phyloP scores from a whole-genome alignment of 2,888 invertebrate species.

The Apocheima hispidaria region DNA sequence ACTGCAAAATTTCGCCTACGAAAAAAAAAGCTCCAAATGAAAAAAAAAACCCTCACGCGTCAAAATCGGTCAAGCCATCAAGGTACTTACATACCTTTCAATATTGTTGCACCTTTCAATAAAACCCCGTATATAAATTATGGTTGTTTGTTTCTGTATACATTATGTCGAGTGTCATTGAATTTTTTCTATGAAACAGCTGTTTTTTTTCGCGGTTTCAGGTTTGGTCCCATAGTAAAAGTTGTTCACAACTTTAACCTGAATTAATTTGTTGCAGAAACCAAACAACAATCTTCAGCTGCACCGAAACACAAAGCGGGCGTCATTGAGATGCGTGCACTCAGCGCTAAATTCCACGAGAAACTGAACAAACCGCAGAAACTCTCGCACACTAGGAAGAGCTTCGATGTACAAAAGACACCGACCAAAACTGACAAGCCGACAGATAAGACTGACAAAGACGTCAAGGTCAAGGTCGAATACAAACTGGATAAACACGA shows the following conservation, averaged over 20 bases:
- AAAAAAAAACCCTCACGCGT: too few species aligned
- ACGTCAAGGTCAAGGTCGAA: conserved; percentile 48
- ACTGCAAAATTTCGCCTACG: too few species aligned
- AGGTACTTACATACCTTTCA: not conserved
- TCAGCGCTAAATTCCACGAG: conserved; percentile 77
- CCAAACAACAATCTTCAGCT: conserved; percentile 61
- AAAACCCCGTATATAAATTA: too few species aligned
- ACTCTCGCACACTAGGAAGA: conserved; percentile 67
- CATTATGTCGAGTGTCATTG: too few species aligned
- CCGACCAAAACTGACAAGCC: conserved; percentile 54
- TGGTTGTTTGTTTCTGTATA: too few species aligned
- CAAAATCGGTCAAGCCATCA: too few species aligned
- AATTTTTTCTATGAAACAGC: too few species aligned
- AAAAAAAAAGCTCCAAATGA: too few species aligned
- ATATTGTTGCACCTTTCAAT: too few species aligned
- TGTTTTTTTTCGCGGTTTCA: too few species aligned
- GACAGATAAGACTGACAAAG: conserved; percentile 46
- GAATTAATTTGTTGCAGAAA: conserved; percentile 60
- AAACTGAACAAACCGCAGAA: conserved; percentile 68
- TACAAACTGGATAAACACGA: conserved; percentile 51
- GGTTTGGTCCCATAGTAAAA: too few species aligned
- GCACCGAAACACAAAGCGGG: conserved; percentile 72
- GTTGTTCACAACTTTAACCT: too few species aligned
- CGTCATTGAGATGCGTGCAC: conserved; percentile 82
- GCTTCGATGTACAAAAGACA: conserved; percentile 68